phyloP scores from a whole-genome alignment of 2,797 vertebrate species.

The Siniperca obscura region DNA sequence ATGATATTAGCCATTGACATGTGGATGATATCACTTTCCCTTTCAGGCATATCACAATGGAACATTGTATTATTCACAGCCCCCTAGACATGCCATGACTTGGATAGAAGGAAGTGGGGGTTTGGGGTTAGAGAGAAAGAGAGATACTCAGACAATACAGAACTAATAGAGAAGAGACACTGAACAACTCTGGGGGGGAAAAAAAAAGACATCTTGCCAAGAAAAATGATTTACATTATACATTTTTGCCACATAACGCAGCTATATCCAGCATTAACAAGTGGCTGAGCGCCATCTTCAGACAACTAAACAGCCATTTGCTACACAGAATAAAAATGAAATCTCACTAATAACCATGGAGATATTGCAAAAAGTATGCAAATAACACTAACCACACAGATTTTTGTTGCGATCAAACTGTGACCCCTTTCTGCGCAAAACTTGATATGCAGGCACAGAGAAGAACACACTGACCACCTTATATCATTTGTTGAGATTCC shows the following conservation, averaged over 20 bases:
- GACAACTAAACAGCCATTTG: background rate
- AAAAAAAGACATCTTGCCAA: too few relatives aligned
- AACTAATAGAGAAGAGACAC: constrained; percentile 12
- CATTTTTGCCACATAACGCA: background rate
- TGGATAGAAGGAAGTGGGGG: constrained; percentile 11
- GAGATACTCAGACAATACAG: constrained; percentile 24
- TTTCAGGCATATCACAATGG: constrained; percentile 37
- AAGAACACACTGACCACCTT: background rate
- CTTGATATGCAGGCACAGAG: background rate
- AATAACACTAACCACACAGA: background rate
- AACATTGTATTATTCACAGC: constrained; percentile 34
- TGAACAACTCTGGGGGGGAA: constrained; percentile 16
- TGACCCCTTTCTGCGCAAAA: background rate
- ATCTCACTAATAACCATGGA: background rate
- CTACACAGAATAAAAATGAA: background rate
- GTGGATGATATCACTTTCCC: constrained; percentile 52
- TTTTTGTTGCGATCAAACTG: background rate
- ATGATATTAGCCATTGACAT: constrained; percentile 39
- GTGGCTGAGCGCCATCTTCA: background rate
- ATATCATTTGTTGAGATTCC: background rate
- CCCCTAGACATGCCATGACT: constrained; percentile 49
- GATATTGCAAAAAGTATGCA: background rate
- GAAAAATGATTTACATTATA: constrained; percentile 4
- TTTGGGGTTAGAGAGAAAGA: background rate
- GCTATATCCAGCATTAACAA: background rate